These are phyloP conservation scores for Chloroceryle amazona DNA, from an alignment of 2,797 vertebrate genomes.

Conservation along the genomic window DNA sequence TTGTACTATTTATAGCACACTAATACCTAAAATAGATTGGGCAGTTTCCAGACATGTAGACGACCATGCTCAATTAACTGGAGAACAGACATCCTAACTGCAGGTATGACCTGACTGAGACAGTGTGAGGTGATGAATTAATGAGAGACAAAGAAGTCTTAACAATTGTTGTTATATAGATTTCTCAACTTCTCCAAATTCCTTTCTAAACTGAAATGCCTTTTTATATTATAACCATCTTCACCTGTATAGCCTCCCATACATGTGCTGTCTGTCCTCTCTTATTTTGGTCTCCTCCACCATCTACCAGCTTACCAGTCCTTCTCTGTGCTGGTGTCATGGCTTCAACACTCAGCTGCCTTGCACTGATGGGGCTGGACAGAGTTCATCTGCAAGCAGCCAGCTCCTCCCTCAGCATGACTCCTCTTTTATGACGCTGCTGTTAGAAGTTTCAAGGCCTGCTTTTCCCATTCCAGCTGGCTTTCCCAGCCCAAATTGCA, in stretches of 20 bases:
- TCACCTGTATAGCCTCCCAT: not conserved
- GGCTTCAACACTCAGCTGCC: not conserved
- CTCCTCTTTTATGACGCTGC: not conserved
- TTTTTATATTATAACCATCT: not conserved
- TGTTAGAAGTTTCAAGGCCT: slow-evolving; percentile 21
- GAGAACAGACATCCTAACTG: not conserved
- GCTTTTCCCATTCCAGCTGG: slow-evolving; percentile 2
- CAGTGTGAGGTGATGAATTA: not conserved
- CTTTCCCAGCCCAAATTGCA: slow-evolving; percentile 14
- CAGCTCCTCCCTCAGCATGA: not conserved
- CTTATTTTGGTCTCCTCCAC: not conserved
- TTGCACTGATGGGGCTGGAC: not conserved
- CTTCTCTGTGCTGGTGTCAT: not conserved
- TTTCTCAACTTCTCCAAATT: not conserved
- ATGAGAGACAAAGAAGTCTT: not conserved
- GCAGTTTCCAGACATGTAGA: not conserved
- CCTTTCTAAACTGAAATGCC: not conserved
- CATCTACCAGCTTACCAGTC: not conserved
- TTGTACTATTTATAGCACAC: not conserved
- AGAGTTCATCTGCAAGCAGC: not conserved
- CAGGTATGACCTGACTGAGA: not conserved
- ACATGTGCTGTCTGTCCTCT: not conserved
- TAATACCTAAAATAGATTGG: not conserved
- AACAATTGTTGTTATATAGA: not conserved
- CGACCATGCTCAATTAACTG: not conserved